Conservation (phyloP, 2,113 vertebrate genomes). For the Neotoma lepida region DNA sequence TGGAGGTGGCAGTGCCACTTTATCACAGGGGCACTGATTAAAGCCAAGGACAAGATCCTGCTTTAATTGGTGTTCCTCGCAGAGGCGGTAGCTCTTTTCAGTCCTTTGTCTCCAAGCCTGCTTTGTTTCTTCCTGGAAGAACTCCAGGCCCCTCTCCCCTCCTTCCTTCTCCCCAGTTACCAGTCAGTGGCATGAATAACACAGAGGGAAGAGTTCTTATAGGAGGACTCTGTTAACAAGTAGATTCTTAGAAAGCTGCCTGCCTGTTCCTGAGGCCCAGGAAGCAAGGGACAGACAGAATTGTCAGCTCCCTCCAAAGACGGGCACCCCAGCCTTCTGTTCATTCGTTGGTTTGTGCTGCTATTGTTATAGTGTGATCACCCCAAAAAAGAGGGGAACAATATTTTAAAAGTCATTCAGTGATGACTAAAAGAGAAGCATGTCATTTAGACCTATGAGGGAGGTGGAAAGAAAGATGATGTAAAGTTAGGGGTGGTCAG, state of each 20-base stretch:
- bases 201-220: background rate
- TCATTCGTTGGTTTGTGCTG: background rate
- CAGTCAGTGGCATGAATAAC: background rate
- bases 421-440: background rate
- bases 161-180: background rate
- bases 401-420: background rate
- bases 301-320: background rate
- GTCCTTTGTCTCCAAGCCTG: background rate
- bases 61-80: background rate
- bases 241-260: background rate
- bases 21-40: background rate
- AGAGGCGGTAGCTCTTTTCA: constrained; percentile 19
- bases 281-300: background rate
- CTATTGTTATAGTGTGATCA: background rate
- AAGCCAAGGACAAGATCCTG: constrained; percentile 6
- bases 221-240: fast-evolving
- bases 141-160: constrained; percentile 48
- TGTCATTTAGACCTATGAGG: background rate
- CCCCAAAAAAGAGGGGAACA: background rate
- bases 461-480: background rate
- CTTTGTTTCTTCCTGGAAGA: constrained; percentile 48
- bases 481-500: fast-evolving
- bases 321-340: background rate
- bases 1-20: background rate
- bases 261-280: background rate